Conservation (phyloP, 1,140 invertebrate species). For the Cardiocondyla obscurior region DNA sequence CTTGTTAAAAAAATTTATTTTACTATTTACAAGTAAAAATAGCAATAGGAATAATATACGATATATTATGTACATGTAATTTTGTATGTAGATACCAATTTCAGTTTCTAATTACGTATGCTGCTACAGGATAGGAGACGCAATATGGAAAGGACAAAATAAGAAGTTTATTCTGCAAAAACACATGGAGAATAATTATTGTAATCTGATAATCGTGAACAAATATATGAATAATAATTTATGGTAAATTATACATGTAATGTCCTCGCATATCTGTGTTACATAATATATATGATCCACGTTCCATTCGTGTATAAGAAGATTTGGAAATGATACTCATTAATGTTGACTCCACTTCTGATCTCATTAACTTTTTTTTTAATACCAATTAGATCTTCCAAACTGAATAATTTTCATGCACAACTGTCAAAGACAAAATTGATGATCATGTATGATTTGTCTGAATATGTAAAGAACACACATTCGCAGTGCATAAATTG, state of each 20-base stretch:
- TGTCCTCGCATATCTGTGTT: conserved; percentile 34
- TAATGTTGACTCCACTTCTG: neutral
- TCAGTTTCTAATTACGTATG: neutral
- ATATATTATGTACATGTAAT: neutral
- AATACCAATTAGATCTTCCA: neutral
- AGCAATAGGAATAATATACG: neutral
- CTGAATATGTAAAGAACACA: neutral
- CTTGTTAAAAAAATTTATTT: neutral
- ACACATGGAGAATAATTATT: conserved; percentile 56
- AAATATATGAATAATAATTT: conserved; percentile 48
- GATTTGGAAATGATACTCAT: neutral
- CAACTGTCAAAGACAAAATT: neutral
- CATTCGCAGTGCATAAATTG: neutral
- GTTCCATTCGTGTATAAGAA: conserved; percentile 30
- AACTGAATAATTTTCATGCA: conserved; percentile 1
- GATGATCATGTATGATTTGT: neutral
- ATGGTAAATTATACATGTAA: conserved; percentile 37
- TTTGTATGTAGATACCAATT: neutral
- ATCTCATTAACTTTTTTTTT: neutral
- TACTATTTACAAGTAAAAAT: neutral
- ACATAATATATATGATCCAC: conserved; percentile 8
- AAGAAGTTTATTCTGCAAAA: conserved; percentile 30
- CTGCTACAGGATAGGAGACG: neutral
- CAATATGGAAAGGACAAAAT: neutral
- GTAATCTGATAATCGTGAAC: conserved; percentile 42